Evolutionary conservation across 2,113 vertebrate species (phyloP).

Genomic region (Equus quagga): DNA sequence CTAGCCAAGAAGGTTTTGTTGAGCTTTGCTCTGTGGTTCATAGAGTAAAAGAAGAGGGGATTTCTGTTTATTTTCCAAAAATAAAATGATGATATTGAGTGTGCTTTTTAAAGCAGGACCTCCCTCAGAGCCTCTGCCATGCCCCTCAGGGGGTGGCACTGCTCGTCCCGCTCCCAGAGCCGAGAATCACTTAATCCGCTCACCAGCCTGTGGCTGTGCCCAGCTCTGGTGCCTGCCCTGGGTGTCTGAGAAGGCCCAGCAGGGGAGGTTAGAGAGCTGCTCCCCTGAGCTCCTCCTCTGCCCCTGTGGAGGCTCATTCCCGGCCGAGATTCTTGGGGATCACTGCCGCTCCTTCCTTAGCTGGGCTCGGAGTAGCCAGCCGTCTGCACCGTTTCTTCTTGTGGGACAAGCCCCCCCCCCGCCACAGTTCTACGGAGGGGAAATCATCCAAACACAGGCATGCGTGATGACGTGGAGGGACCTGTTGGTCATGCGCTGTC

Average conservation of each 20-base stretch:
- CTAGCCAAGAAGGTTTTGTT: not conserved
- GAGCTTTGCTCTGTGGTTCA: not conserved
- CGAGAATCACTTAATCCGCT: not conserved
- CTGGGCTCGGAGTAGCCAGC: not conserved
- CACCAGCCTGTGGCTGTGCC: not conserved
- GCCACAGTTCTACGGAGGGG: not conserved
- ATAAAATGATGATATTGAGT: not conserved
- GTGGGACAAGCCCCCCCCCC: not conserved
- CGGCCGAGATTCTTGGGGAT: not conserved
- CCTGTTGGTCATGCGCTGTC: no score
- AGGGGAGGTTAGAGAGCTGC: not conserved
- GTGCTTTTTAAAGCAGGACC: not conserved
- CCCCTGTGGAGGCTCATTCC: not conserved
- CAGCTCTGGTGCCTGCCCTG: not conserved
- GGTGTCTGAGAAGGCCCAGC: not conserved
- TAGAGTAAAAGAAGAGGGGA: not conserved
- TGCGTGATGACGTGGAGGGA: not conserved
- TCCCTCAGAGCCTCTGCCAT: not conserved
- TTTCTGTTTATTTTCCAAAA: conserved; percentile 22
- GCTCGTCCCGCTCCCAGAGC: not conserved
- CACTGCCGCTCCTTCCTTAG: not conserved
- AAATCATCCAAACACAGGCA: not conserved
- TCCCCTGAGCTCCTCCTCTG: not conserved
- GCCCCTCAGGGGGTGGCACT: not conserved
- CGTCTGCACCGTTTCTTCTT: no score